phyloP scores from a whole-genome alignment of 2,797 vertebrate species.

The Betta splendens region DNA sequence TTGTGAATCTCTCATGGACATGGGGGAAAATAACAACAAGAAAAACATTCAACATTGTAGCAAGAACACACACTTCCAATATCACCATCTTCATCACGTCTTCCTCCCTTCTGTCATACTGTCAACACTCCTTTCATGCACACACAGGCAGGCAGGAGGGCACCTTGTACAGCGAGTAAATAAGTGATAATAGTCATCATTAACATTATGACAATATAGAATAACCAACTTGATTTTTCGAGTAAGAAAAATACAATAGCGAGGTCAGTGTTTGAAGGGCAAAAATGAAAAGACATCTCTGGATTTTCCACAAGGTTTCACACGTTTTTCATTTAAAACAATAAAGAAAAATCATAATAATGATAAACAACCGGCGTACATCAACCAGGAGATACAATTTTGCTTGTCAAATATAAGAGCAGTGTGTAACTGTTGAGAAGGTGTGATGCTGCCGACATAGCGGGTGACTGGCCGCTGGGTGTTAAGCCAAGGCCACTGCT shows the following conservation, averaged over 20 bases:
- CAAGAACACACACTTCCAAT: slow-evolving; percentile 71
- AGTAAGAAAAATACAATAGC: slow-evolving; percentile 75
- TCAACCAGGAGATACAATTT: slow-evolving; percentile 75
- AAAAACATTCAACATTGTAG: slow-evolving; percentile 76
- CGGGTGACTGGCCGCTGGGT: slow-evolving; percentile 55
- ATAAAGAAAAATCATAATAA: slow-evolving; percentile 51
- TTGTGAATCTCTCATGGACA: slow-evolving; percentile 76
- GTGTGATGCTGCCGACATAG: slow-evolving; percentile 58
- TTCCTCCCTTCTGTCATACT: slow-evolving; percentile 60
- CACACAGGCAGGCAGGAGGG: slow-evolving; percentile 76
- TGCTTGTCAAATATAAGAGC: slow-evolving; percentile 82
- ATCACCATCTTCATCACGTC: slow-evolving; percentile 62
- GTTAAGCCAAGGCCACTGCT: slow-evolving; percentile 77
- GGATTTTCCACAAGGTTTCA: slow-evolving; percentile 77
- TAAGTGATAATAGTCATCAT: slow-evolving; percentile 72
- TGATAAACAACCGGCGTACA: slow-evolving; percentile 65
- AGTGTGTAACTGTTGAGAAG: slow-evolving; percentile 71
- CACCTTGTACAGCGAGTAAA: slow-evolving; percentile 81
- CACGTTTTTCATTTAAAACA: slow-evolving; percentile 69
- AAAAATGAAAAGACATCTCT: slow-evolving; percentile 69
- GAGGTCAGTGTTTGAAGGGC: slow-evolving; percentile 82
- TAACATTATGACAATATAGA: slow-evolving; percentile 77
- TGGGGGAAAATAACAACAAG: slow-evolving; percentile 35
- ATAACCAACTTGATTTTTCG: slow-evolving; percentile 77
- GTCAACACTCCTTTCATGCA: slow-evolving; percentile 73